phyloP scores from a whole-genome alignment of 2,113 vertebrate species.

The Noturus placidus region DNA sequence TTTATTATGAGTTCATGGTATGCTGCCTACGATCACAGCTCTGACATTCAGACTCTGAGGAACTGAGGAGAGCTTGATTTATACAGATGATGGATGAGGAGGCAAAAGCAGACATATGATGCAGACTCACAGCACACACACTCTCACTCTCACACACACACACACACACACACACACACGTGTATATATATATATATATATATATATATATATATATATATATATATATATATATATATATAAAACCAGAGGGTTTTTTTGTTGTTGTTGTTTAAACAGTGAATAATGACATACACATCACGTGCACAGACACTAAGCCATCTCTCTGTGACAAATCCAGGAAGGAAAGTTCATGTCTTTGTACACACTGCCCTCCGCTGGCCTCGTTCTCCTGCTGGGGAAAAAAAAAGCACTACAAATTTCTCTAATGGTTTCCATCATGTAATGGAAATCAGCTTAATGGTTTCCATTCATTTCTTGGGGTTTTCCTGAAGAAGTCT shows the following conservation, averaged over 20 bases:
- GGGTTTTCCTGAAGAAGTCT: not conserved
- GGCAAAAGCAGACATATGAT: not conserved
- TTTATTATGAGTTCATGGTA: constrained; percentile 28
- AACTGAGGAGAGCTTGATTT: not conserved
- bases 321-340: constrained; percentile 31
- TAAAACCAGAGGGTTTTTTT: no score
- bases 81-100: not conserved
- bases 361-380: constrained; percentile 28
- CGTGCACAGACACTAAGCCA: not conserved
- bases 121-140: not conserved
- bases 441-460: not conserved
- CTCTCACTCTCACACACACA: not conserved
- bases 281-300: not conserved
- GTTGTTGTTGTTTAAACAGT: no score
- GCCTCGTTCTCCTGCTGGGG: not conserved
- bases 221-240: no score
- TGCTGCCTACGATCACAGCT: constrained; percentile 11
- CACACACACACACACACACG: not conserved
- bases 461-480: not conserved
- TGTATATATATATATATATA: not conserved
- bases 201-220: no score
- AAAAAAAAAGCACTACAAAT: not conserved
- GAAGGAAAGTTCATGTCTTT: not conserved
- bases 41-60: not conserved
- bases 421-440: not conserved